Conservation (phyloP, 2,888 invertebrate species). For the Cephalotes varians region DNA sequence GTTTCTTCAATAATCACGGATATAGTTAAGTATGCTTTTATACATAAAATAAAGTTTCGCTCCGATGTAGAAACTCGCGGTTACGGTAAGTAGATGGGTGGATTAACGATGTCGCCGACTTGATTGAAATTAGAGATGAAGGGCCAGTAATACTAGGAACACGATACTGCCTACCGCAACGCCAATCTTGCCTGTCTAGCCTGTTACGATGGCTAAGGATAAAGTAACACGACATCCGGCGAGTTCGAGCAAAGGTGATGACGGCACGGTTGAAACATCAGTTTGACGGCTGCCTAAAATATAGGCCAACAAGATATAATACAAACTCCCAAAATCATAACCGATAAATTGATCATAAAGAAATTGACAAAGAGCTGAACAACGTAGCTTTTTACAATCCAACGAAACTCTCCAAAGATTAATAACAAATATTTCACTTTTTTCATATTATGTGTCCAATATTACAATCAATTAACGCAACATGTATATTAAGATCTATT, state of each 20-base stretch:
- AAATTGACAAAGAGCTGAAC: background rate
- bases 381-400: background rate
- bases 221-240: conserved; percentile 42
- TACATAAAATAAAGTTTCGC: conserved; percentile 23
- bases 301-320: conserved; percentile 14
- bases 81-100: conserved; percentile 41
- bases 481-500: background rate
- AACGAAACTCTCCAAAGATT: background rate
- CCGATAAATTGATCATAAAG: conserved; percentile 14
- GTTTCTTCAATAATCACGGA: background rate
- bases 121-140: conserved; percentile 57
- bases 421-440: background rate
- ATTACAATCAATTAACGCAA: background rate
- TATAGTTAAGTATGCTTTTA: conserved; percentile 22
- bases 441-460: background rate
- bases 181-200: conserved; percentile 55
- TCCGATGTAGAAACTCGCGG: conserved; percentile 28
- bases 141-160: conserved; percentile 48
- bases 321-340: conserved; percentile 14
- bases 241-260: conserved; percentile 43
- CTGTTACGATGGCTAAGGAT: conserved; percentile 30
- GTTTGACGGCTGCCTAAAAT: conserved; percentile 52
- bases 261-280: conserved; percentile 25
- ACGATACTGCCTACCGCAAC: conserved; percentile 47
- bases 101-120: conserved; percentile 43